phyloP scores from a whole-genome alignment of 1,140 invertebrate species.

The Alviniconcha marisindica region DNA sequence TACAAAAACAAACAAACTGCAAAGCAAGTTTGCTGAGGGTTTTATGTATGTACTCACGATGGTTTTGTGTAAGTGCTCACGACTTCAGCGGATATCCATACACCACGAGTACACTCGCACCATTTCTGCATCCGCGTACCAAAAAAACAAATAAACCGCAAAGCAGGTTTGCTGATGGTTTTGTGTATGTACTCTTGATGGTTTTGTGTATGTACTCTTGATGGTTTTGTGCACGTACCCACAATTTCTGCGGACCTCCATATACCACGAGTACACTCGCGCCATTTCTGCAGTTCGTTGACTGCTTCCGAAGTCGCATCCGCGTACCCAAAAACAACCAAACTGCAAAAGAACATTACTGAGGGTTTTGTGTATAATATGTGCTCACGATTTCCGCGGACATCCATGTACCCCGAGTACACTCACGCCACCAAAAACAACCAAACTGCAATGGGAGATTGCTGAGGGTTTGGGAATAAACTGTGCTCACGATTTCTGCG shows the following conservation, averaged over 20 bases:
- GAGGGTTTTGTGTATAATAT: neutral
- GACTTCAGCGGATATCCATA: neutral
- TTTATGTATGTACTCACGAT: neutral
- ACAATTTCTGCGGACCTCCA: neutral
- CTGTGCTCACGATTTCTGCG: neutral
- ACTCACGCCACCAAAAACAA: neutral
- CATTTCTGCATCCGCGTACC: too few species aligned
- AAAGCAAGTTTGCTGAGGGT: neutral
- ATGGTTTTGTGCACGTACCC: too few species aligned
- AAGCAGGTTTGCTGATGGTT: neutral
- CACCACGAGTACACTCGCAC: neutral
- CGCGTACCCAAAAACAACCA: neutral
- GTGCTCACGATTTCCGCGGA: neutral
- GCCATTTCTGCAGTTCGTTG: too few species aligned
- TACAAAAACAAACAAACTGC: neutral
- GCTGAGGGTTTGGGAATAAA: too few species aligned
- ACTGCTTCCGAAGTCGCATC: too few species aligned
- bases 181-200: too few species aligned
- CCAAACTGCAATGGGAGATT: neutral
- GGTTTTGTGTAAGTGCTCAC: too few species aligned
- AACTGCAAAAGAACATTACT: too few species aligned
- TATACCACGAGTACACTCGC: neutral
- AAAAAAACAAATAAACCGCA: neutral
- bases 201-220: too few species aligned
- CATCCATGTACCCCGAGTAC: neutral